Evolutionary conservation across 2,888 invertebrate genomes (phyloP).

Genomic region (Caenorhabditis panamensis): DNA sequence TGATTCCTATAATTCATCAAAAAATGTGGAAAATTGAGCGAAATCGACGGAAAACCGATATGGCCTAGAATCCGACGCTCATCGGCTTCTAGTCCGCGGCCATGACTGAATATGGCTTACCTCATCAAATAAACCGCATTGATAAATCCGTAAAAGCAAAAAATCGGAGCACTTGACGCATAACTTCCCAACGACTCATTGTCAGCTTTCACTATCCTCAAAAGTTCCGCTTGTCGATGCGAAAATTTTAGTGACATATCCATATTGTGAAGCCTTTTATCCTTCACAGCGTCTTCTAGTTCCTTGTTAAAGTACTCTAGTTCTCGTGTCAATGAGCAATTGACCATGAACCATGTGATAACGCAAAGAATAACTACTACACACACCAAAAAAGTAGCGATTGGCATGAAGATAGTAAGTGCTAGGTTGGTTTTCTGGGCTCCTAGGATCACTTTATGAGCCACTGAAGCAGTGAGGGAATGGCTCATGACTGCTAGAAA

Average conservation of each 20-base stretch:
- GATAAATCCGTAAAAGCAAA: slow-evolving; percentile 38
- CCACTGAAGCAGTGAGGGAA: slow-evolving; percentile 1
- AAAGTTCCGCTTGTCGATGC: slow-evolving; percentile 33
- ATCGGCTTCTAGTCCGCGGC: no score
- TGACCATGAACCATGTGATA: slow-evolving; percentile 30
- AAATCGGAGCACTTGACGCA: slow-evolving; percentile 21
- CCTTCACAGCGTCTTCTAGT: slow-evolving; percentile 27
- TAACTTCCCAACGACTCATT: slow-evolving; percentile 37
- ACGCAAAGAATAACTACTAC: slow-evolving; percentile 17
- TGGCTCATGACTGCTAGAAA: slow-evolving; percentile 9
- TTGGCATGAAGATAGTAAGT: slow-evolving; percentile 8
- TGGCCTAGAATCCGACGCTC: no score
- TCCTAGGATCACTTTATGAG: slow-evolving; percentile 19
- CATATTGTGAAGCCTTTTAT: slow-evolving; percentile 14
- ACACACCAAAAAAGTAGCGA: slow-evolving; percentile 20
- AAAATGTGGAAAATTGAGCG: no score
- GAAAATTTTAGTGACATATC: slow-evolving; percentile 8
- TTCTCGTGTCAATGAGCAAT: slow-evolving; percentile 22
- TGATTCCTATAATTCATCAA: no score
- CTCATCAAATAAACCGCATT: slow-evolving; percentile 38
- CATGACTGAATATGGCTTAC: slow-evolving; percentile 4
- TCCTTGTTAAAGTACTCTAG: slow-evolving; percentile 35
- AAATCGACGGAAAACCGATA: no score
- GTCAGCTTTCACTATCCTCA: slow-evolving; percentile 17
- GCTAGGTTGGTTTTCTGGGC: neutral